Base-by-base conservation (phyloP, 2,888 invertebrate species). In the Drosophila mimica region DNA sequence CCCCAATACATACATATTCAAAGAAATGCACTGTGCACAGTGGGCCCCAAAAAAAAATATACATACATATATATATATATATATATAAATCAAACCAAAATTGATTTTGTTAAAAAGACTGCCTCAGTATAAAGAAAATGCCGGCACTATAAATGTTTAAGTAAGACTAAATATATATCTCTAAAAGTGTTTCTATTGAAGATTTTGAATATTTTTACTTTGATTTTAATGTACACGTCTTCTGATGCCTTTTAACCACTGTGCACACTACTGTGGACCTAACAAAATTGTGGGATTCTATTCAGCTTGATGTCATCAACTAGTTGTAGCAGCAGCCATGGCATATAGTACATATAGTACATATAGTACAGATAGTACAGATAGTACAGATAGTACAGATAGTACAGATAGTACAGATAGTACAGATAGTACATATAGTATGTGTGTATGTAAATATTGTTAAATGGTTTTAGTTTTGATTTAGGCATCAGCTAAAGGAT, bases 21-120 rank as follows among this genome's bases (percentile, higher is more conserved):
- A 60, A 20, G 53, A 28, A 62, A 53, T 28, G 43, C 30, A 62
- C 58, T 40, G 79, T 76, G 80, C 80, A 76, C 76, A 76, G 76
- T 79, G 76, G 46, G 20, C 46, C 15, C 20, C 15, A 46, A 20
- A 8, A 46, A 25, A 46, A 6, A 6, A 17, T 0, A 25, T 25
- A 25, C 25, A 25, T 25, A 25, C 3, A 25, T 13, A 36, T 15
- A 36, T 7, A 8, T 38, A 38, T 17, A 38, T 38, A 8, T 36
- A 13, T 20, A 46, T 46, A 46, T 46, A 25, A 20, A 15, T 5
- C 5, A 48, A 58, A n/a, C 11, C 15, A 13, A 36, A 33, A 28
- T 15, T 46, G n/a, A n/a, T 52, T 5, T 30, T 25, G 7, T 38
- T 36, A 36, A 48, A 67, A 43, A 53, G 30, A 30, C 13, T 43